A percentile compares a stretch with the other conserved stretches of the same genome.
phyloP scores from a whole-genome alignment of 1,140 invertebrate genomes.

The Zaprionus africanus region DNA sequence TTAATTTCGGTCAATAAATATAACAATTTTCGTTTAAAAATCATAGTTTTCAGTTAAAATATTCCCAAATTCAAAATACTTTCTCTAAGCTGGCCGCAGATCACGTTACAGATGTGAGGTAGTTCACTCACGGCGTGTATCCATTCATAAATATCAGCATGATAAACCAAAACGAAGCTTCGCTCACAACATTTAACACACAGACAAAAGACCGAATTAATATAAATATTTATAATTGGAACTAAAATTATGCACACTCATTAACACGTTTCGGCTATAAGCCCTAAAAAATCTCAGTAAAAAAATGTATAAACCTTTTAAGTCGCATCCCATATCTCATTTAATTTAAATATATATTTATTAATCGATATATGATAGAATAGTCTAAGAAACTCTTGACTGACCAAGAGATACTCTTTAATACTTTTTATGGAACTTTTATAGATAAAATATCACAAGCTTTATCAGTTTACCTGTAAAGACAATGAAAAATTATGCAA shows the following conservation, averaged over 20 bases:
- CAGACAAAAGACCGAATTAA: slow-evolving; percentile 27
- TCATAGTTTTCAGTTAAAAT: background rate
- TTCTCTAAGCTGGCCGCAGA: slow-evolving; percentile 15
- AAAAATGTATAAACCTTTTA: slow-evolving; percentile 32
- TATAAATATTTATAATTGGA: slow-evolving; percentile 44
- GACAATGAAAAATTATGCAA: background rate
- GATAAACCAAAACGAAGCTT: slow-evolving; percentile 29
- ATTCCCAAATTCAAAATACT: slow-evolving; percentile 1
- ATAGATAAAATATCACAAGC: too few species aligned
- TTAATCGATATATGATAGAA: background rate
- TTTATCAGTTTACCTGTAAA: background rate
- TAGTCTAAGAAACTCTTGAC: background rate
- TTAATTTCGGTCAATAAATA: background rate
- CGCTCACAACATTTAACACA: slow-evolving; percentile 26
- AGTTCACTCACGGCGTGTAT: background rate
- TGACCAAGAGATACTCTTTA: slow-evolving; percentile 9
- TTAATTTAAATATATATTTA: slow-evolving; percentile 29
- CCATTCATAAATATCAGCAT: slow-evolving; percentile 36
- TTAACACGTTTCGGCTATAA: slow-evolving; percentile 51
- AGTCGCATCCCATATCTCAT: slow-evolving; percentile 13
- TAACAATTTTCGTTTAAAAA: background rate
- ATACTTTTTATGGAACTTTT: background rate
- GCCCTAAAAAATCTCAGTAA: slow-evolving; percentile 16
- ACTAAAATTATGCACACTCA: slow-evolving; percentile 38
- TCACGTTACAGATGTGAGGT: background rate